Evolutionary conservation across 2,113 vertebrate species (phyloP).

Genomic region (Dasyprocta punctata): DNA sequence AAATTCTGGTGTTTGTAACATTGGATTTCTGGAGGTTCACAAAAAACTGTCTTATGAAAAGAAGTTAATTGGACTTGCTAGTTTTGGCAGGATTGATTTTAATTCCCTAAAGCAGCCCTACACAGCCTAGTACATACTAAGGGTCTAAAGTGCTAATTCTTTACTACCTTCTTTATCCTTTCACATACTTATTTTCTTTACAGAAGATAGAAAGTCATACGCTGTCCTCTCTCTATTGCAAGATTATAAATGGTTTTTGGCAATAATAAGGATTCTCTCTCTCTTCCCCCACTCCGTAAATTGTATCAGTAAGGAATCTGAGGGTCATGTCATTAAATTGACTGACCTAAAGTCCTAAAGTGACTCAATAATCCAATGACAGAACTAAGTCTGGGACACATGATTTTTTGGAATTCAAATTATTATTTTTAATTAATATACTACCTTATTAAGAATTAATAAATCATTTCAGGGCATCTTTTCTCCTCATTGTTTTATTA

Average conservation of each 20-base stretch:
- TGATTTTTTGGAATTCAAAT: neutral
- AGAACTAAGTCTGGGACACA: neutral
- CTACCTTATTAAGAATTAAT: neutral
- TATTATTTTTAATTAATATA: neutral
- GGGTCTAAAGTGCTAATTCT: no score
- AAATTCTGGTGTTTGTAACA: neutral
- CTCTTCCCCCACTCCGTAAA: neutral
- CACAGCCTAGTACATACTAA: no score
- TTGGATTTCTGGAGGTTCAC: neutral
- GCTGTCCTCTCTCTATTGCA: rapidly evolving
- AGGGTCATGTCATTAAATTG: neutral
- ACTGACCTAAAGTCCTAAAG: neutral
- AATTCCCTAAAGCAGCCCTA: neutral
- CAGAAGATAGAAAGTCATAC: neutral
- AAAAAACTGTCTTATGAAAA: neutral
- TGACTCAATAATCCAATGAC: neutral
- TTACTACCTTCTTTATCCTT: neutral
- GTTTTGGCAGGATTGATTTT: neutral
- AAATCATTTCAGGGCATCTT: neutral
- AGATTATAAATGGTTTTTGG: neutral
- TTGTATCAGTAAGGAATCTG: neutral
- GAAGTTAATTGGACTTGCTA: neutral
- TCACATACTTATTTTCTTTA: neutral
- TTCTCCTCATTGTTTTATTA: neutral
- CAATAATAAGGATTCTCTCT: neutral